Evolutionary conservation across 2,888 invertebrate genomes (phyloP).

Genomic region (Ditula angustiorana): DNA sequence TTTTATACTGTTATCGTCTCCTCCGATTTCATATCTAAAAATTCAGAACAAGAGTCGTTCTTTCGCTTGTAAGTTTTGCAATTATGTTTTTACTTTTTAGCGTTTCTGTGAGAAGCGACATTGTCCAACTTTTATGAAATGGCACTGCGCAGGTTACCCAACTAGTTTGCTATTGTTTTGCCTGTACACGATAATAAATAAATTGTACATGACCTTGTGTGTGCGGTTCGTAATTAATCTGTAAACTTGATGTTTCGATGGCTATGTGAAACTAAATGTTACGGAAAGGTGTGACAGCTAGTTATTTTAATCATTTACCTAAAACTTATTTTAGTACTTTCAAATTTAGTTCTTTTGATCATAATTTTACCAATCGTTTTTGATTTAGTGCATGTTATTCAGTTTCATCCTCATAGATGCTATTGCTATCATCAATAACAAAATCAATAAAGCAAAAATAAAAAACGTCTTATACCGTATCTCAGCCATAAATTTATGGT

Average conservation of each 20-base stretch:
- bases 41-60: slow-evolving; percentile 16
- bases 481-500: too few relatives aligned
- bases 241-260: slow-evolving; percentile 24
- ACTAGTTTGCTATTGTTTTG: slow-evolving; percentile 64
- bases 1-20: too few relatives aligned
- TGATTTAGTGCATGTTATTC: too few relatives aligned
- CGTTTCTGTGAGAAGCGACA: slow-evolving; percentile 64
- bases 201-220: slow-evolving; percentile 33
- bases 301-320: background rate
- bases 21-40: background rate
- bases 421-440: too few relatives aligned
- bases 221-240: slow-evolving; percentile 28
- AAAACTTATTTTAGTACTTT: too few relatives aligned
- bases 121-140: slow-evolving; percentile 70
- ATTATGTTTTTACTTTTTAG: slow-evolving; percentile 45
- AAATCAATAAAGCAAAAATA: too few relatives aligned
- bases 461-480: too few relatives aligned
- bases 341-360: too few relatives aligned
- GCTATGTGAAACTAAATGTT: slow-evolving; percentile 11
- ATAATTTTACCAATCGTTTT: too few relatives aligned
- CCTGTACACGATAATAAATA: slow-evolving; percentile 50
- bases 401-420: too few relatives aligned
- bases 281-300: background rate
- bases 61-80: slow-evolving; percentile 34
- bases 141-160: slow-evolving; percentile 63